These are phyloP conservation scores for Strigamia transsilvanica DNA, from an alignment of 2,888 invertebrate species.

Conservation along the genomic window DNA sequence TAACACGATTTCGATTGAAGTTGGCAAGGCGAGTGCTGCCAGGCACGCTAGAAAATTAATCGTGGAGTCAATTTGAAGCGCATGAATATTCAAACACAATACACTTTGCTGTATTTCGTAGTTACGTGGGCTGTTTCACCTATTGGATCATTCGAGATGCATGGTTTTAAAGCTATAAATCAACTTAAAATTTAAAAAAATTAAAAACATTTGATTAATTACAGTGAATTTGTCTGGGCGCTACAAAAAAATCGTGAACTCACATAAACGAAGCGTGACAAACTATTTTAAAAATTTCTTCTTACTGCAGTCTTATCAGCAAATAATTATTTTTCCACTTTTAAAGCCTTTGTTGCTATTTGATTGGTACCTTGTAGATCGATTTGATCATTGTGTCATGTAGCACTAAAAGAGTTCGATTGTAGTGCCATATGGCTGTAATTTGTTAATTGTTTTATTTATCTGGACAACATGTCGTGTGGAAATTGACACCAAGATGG, in stretches of 20 bases:
- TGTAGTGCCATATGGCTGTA: no score
- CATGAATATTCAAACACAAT: constrained; percentile 48
- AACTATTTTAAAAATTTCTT: no score
- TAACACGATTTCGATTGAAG: constrained; percentile 41
- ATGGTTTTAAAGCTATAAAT: background rate
- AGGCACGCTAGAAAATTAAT: constrained; percentile 19
- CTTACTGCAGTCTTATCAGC: no score
- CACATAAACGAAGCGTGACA: no score
- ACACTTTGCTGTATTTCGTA: constrained; percentile 25
- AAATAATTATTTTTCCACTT: no score
- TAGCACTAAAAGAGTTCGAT: no score
- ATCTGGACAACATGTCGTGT: no score
- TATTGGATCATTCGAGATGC: background rate
- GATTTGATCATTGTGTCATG: no score
- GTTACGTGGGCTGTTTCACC: constrained; percentile 35
- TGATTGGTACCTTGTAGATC: no score
- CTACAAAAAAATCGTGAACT: background rate
- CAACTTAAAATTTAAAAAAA: background rate
- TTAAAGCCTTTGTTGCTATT: no score
- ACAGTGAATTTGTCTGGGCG: background rate
- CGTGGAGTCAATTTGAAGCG: constrained; percentile 31
- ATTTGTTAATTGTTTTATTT: no score
- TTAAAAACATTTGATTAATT: background rate
- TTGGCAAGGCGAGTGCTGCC: constrained; percentile 18
- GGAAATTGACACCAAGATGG: no score